Percentiles rank a stretch among this genome's conserved stretches.
phyloP scores from a whole-genome alignment of 37 sponge, comb jelly and placozoan genomes.

The Theonella swinhoei region DNA sequence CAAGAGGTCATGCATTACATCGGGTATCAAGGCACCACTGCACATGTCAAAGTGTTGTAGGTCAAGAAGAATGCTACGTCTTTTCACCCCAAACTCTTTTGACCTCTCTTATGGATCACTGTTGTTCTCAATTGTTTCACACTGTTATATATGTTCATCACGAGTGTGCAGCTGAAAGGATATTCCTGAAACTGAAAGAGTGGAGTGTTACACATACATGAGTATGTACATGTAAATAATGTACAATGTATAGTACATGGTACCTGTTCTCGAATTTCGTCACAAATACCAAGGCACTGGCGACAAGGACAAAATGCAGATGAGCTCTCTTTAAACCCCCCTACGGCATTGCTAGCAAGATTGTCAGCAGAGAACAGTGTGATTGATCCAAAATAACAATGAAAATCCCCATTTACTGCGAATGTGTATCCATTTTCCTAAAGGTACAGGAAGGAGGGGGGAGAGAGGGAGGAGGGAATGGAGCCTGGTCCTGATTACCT shows the following conservation, averaged over 20 bases:
- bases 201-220: too few species aligned
- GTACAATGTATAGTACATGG: background rate
- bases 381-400: background rate
- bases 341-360: conserved; percentile 12
- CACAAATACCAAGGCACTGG: conserved; percentile 6
- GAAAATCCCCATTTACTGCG: background rate
- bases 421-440: conserved; percentile 16
- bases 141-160: conserved; percentile 3
- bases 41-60: conserved; percentile 13
- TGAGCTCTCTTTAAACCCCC: conserved; percentile 27
- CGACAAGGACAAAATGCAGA: conserved; percentile 17
- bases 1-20: conserved; percentile 40
- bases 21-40: conserved; percentile 25
- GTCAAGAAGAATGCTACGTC: background rate
- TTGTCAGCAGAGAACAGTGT: conserved; percentile 30
- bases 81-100: background rate
- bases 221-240: too few species aligned
- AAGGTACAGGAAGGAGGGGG: too few species aligned
- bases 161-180: conserved; percentile 2
- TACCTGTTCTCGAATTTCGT: background rate
- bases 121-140: conserved; percentile 2
- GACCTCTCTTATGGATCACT: background rate
- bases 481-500: too few species aligned
- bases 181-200: conserved; percentile 18
- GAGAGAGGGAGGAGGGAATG: too few species aligned